phyloP scores from a whole-genome alignment of 2,797 vertebrate species.

The Hybognathus amarus region DNA sequence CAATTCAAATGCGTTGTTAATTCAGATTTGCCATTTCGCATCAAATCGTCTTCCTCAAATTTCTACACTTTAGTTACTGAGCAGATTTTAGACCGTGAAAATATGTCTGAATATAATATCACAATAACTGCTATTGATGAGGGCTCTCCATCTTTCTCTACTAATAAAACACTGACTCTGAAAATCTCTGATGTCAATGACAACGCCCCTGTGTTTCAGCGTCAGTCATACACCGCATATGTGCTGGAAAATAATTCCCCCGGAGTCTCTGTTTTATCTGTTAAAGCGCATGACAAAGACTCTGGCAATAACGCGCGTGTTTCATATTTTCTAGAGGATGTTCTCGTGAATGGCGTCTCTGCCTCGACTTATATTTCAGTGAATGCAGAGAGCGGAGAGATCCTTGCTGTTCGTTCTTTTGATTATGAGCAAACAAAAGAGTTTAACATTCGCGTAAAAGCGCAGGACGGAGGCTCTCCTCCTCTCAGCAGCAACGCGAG shows the following conservation, averaged over 20 bases:
- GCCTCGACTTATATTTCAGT: slow-evolving; percentile 73
- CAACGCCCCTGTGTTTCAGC: slow-evolving; percentile 71
- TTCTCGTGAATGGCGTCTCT: slow-evolving; percentile 68
- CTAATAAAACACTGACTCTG: slow-evolving; percentile 70
- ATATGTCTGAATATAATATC: slow-evolving; percentile 71
- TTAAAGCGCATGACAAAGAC: slow-evolving; percentile 74
- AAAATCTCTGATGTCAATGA: slow-evolving; percentile 77
- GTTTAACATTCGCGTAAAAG: slow-evolving; percentile 69
- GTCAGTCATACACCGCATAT: slow-evolving; percentile 63
- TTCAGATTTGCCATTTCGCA: slow-evolving; percentile 72
- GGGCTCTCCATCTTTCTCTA: slow-evolving; percentile 69
- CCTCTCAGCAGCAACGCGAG: slow-evolving; percentile 62
- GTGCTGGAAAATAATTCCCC: slow-evolving; percentile 76
- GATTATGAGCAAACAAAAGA: slow-evolving; percentile 78
- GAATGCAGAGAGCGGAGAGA: slow-evolving; percentile 73
- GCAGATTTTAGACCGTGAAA: slow-evolving; percentile 74
- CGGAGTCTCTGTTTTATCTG: slow-evolving; percentile 67
- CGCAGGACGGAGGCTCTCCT: slow-evolving; percentile 75
- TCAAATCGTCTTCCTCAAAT: slow-evolving; percentile 69
- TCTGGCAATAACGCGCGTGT: slow-evolving; percentile 74
- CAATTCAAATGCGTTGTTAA: slow-evolving; percentile 70
- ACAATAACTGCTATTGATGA: slow-evolving; percentile 74
- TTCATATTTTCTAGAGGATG: slow-evolving; percentile 75
- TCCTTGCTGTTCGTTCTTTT: slow-evolving; percentile 72
- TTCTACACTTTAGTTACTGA: slow-evolving; percentile 76